Percentiles rank a stretch among this genome's conserved stretches.
These are phyloP conservation scores for Xanthorhoe designata DNA, from an alignment of 2,888 invertebrate species.

Conservation along the genomic window DNA sequence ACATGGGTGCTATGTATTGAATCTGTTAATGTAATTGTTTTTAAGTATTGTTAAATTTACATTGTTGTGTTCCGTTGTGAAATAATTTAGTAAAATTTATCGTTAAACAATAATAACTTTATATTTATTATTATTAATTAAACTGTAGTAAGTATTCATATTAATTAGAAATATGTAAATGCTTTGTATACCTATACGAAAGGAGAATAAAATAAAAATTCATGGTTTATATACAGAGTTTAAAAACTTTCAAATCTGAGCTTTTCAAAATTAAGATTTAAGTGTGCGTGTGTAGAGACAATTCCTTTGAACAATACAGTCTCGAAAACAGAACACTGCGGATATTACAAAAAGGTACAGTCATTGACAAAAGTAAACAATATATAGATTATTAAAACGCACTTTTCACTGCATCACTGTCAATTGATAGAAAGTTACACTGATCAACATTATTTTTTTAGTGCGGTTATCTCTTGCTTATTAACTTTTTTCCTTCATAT, in stretches of 20 bases:
- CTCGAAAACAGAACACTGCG: constrained; percentile 40
- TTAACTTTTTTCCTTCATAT: too few relatives aligned
- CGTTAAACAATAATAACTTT: too few relatives aligned
- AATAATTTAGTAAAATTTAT: too few relatives aligned
- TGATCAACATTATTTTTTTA: too few relatives aligned
- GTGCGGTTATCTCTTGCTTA: too few relatives aligned
- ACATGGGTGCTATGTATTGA: constrained; percentile 47
- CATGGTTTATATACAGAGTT: too few relatives aligned
- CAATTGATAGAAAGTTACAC: neutral
- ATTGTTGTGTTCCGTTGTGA: too few relatives aligned
- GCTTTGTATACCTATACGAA: too few relatives aligned
- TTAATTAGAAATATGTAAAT: too few relatives aligned
- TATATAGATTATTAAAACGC: neutral
- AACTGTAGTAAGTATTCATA: too few relatives aligned
- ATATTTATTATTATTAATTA: too few relatives aligned
- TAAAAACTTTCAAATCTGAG: neutral
- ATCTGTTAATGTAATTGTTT: constrained; percentile 23
- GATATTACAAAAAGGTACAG: constrained; percentile 52
- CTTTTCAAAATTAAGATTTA: neutral
- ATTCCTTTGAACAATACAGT: constrained; percentile 23
- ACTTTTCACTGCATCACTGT: neutral
- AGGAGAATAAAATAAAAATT: too few relatives aligned
- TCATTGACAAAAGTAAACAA: constrained; percentile 3
- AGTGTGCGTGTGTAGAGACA: constrained; percentile 12
- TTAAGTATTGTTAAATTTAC: neutral